phyloP scores from a whole-genome alignment of 2,888 invertebrate species.

The Drosophila recens region DNA sequence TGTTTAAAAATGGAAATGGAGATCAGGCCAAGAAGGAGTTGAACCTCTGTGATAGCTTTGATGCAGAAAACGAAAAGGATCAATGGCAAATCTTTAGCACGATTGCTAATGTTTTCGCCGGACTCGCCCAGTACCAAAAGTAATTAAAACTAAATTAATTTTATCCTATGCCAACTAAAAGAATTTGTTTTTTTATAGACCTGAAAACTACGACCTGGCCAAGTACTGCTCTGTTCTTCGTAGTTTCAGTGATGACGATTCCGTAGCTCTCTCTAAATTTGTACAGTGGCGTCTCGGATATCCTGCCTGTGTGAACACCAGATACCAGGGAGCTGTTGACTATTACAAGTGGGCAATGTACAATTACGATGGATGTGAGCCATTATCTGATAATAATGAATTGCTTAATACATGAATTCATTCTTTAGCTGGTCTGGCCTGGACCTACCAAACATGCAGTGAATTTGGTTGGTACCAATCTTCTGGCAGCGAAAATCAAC shows the following conservation, averaged over 20 bases:
- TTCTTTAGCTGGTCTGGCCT: slow-evolving; percentile 88
- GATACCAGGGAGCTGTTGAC: slow-evolving; percentile 51
- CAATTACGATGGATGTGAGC: slow-evolving; percentile 57
- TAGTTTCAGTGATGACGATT: slow-evolving; percentile 53
- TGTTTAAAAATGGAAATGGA: slow-evolving; percentile 50
- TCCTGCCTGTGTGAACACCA: slow-evolving; percentile 53
- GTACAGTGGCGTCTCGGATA: slow-evolving; percentile 52
- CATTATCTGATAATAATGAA: not conserved
- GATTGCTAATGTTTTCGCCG: slow-evolving; percentile 71
- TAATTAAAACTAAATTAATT: not conserved
- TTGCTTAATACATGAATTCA: not conserved
- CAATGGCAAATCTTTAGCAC: slow-evolving; percentile 71
- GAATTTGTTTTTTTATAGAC: slow-evolving; percentile 28
- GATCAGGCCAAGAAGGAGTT: slow-evolving; percentile 55
- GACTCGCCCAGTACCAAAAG: slow-evolving; percentile 74
- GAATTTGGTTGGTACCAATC: slow-evolving; percentile 94
- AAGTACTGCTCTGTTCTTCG: slow-evolving; percentile 55
- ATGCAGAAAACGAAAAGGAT: slow-evolving; percentile 56
- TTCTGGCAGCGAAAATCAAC: slow-evolving; percentile 87
- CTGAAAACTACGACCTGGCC: slow-evolving; percentile 48
- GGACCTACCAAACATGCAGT: slow-evolving; percentile 93
- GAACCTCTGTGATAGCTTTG: slow-evolving; percentile 69
- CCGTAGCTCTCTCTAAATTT: slow-evolving; percentile 58
- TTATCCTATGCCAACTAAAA: not conserved
- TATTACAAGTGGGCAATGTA: slow-evolving; percentile 61